These are phyloP conservation scores for Tachina fera DNA, from an alignment of 2,888 invertebrate genomes.

Conservation along the genomic window DNA sequence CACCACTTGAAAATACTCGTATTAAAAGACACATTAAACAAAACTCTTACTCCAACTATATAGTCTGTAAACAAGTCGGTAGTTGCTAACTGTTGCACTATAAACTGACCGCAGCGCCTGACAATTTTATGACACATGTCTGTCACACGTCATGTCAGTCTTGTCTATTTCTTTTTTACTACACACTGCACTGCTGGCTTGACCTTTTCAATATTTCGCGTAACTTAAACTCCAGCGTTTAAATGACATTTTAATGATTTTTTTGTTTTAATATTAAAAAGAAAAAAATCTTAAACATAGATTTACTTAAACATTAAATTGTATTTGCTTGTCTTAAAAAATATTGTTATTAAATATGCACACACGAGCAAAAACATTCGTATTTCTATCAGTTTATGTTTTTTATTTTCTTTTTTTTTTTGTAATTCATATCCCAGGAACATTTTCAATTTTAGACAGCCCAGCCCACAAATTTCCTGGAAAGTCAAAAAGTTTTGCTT, in stretches of 20 bases:
- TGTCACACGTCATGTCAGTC: constrained; percentile 57
- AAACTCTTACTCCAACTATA: neutral
- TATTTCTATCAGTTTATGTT: neutral
- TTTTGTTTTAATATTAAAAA: neutral
- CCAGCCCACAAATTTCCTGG: neutral
- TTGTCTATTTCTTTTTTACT: constrained; percentile 25
- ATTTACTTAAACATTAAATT: neutral
- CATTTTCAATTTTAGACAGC: neutral
- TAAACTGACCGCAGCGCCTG: constrained; percentile 43
- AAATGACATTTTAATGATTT: constrained; percentile 61
- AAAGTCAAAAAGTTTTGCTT: too few relatives aligned
- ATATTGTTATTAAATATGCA: neutral
- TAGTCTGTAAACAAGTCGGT: neutral
- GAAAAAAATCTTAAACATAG: neutral
- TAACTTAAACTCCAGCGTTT: constrained; percentile 2
- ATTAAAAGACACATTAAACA: neutral
- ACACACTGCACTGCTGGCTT: constrained; percentile 22
- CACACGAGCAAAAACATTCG: neutral
- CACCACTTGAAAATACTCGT: constrained; percentile 25
- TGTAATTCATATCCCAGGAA: constrained; percentile 19
- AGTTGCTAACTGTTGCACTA: constrained; percentile 43
- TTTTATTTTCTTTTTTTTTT: neutral
- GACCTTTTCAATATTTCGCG: constrained; percentile 66
- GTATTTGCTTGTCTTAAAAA: constrained; percentile 12
- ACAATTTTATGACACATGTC: constrained; percentile 63